Evolutionary conservation across 2,113 vertebrate genomes (phyloP).

Genomic region (Dermatemys mawii): DNA sequence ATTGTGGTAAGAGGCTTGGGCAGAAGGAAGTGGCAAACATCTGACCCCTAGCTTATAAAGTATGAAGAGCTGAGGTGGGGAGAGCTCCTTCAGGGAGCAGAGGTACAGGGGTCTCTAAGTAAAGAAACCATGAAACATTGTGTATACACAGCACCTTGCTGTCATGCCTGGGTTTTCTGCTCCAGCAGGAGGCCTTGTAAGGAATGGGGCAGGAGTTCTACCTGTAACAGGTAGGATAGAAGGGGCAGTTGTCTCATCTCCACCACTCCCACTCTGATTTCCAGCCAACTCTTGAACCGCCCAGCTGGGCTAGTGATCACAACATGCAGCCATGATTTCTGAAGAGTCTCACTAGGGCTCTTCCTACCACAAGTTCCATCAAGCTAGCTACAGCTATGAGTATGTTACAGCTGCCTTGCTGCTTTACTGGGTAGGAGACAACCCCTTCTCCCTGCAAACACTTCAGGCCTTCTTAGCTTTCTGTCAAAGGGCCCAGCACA

Average conservation of each 20-base stretch:
- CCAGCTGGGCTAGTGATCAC: background rate
- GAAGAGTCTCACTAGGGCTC: background rate
- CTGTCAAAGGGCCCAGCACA: background rate
- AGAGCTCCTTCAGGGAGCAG: background rate
- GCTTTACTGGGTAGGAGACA: background rate
- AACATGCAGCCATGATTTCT: background rate
- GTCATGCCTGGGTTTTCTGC: background rate
- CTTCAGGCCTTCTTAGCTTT: background rate
- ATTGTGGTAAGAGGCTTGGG: slow-evolving; percentile 74
- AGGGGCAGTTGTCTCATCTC: background rate
- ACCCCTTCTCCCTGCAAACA: background rate
- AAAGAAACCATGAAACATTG: background rate
- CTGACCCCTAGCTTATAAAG: background rate
- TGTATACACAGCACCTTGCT: fast-evolving
- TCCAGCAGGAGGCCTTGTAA: background rate
- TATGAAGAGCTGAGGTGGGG: background rate
- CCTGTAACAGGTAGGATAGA: background rate
- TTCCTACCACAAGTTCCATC: background rate
- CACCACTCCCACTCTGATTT: background rate
- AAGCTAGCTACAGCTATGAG: background rate
- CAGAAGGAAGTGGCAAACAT: background rate
- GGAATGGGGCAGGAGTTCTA: background rate
- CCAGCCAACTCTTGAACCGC: background rate
- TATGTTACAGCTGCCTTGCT: background rate
- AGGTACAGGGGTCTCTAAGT: background rate